Conservation (phyloP, 2,797 vertebrate genomes). For the Enoplosus armatus region DNA sequence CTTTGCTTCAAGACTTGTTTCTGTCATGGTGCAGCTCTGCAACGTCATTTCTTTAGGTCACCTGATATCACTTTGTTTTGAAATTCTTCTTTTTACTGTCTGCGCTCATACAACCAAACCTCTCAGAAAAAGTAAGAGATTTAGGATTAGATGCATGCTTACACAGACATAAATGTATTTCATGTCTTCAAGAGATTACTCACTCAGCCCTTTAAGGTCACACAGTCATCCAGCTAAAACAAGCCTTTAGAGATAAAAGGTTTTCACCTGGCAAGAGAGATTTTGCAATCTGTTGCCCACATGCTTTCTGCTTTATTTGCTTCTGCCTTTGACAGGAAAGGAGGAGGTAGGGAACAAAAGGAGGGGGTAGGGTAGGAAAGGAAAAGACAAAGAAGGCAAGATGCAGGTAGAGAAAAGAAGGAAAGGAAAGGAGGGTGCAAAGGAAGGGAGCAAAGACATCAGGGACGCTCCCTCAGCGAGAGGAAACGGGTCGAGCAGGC, state of each 20-base stretch:
- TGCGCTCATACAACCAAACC: no score
- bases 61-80: no score
- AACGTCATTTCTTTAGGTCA: no score
- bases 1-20: no score
- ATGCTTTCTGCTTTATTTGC: background rate
- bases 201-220: background rate
- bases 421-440: no score
- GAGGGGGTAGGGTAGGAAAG: background rate
- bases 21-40: no score
- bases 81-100: no score
- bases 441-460: background rate
- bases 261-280: background rate
- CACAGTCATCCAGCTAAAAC: background rate
- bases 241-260: background rate
- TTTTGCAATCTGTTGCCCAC: background rate
- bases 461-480: background rate
- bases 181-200: background rate
- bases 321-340: background rate
- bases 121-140: no score
- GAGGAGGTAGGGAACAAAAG: background rate
- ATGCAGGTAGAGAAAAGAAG: background rate
- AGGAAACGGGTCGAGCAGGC: slow-evolving; percentile 44
- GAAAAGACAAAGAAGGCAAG: background rate
- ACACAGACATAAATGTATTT: no score
- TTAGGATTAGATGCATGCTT: no score